These are phyloP conservation scores for Chaetops frenatus DNA, from an alignment of 2,113 vertebrate genomes.

Conservation along the genomic window DNA sequence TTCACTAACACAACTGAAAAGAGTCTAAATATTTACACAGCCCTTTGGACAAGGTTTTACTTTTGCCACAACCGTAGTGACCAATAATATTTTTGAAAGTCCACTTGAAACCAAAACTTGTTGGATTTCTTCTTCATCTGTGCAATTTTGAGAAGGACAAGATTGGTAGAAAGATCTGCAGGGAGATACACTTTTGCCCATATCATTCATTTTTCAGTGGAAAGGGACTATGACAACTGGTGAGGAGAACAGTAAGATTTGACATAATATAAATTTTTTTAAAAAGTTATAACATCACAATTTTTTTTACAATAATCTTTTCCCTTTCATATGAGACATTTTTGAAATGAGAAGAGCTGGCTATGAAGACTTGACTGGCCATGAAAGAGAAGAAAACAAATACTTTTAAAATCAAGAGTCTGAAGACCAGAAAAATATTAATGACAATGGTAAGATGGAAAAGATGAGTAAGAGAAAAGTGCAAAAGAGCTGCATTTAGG, in stretches of 20 bases:
- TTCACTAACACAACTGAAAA: not conserved
- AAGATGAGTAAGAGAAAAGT: not conserved
- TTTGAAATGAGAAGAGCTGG: not conserved
- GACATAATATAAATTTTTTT: fast-evolving
- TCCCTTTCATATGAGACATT: not conserved
- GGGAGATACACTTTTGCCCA: not conserved
- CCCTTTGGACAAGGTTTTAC: not conserved
- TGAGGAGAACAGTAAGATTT: not conserved
- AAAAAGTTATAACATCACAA: not conserved
- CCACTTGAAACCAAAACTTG: not conserved
- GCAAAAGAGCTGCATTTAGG: not conserved
- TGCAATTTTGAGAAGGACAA: not conserved
- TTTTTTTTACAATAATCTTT: not conserved
- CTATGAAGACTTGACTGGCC: not conserved
- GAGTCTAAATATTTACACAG: not conserved
- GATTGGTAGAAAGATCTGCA: not conserved
- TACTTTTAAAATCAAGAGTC: not conserved
- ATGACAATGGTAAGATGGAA: not conserved
- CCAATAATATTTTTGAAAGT: not conserved
- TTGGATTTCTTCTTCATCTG: not conserved
- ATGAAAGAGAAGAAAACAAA: not conserved
- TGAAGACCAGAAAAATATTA: not conserved
- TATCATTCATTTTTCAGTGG: not conserved
- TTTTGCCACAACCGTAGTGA: not conserved
- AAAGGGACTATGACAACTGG: not conserved